Base-by-base conservation (phyloP, 2,888 invertebrate genomes). In the Cenopis cana region DNA sequence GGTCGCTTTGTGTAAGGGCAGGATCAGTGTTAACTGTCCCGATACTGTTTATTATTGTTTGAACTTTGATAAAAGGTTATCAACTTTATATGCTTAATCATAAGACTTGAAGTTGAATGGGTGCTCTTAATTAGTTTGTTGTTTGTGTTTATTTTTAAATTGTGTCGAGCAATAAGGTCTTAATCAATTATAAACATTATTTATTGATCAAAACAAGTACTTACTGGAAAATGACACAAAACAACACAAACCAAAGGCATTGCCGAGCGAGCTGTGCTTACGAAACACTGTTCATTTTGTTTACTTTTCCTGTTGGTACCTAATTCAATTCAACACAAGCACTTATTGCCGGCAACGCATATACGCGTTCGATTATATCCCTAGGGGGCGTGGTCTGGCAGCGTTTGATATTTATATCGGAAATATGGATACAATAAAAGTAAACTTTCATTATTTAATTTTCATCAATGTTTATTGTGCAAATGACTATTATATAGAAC, bases 1-100 rank as follows among this genome's bases (percentile, higher is more conserved):
- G 70, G 66, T 71, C 67, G 66, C 20, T 54, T 54, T 55, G 66
- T 66, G 60, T 71, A 71, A 71, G 71, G 71, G 71, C 71, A 71
- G 66, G 71, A 67, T 71, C 71, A 71, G 71, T 67, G 71, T 60
- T 61, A 67, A 71, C 66, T 55, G 65, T 61, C 55, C 36, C 17
- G 66, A 71, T 71, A 71, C 33, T 20, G 55, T 64, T 57, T 71
- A 60, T 71, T 66, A 49, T 54, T 61, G 61, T 61, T 50, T 46
- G 56, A 17, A 50, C 49, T 54, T 36, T 20, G 60, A 36, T 55
- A 52, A 61, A 24, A 38, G 66, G 66, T 67, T 71, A 71, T 67
- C 67, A 29, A 18, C 69, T 52, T 36, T 70, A 66, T 65, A 52
- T 17, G 12, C 46, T 54, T 17, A 36, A 6, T 1, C 33, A 41